Percentiles rank a stretch among this genome's conserved stretches.
phyloP scores from a whole-genome alignment of 2,888 invertebrate genomes.

The Caenorhabditis japonica region DNA sequence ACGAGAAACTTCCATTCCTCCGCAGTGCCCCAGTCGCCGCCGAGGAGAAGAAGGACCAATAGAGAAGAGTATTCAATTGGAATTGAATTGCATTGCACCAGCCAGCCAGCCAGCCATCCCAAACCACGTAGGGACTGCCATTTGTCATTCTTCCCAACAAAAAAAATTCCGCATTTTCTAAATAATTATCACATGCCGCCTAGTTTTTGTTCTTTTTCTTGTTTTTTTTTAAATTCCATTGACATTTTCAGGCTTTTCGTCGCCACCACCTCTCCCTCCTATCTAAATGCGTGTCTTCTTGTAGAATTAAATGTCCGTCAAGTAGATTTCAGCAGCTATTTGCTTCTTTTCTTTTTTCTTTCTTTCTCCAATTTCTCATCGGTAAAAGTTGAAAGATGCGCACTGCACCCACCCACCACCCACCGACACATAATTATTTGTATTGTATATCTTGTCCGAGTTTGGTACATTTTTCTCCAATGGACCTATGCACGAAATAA shows the following conservation, averaged over 20 bases:
- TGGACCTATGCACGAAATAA: too few species aligned
- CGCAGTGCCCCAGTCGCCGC: conserved; percentile 61
- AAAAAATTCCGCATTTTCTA: conserved; percentile 40
- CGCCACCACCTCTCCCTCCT: too few species aligned
- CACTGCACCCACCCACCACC: not conserved
- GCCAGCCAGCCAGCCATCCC: conserved; percentile 19
- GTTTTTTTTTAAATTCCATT: too few species aligned
- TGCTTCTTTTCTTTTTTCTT: conserved; percentile 6
- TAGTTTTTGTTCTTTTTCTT: conserved; percentile 10
- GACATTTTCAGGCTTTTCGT: conserved; percentile 49
- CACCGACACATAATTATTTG: conserved; percentile 45
- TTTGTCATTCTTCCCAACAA: conserved; percentile 34
- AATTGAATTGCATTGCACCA: too few species aligned
- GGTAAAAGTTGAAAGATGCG: not conserved
- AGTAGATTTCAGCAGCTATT: conserved; percentile 41
- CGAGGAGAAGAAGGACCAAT: conserved; percentile 69
- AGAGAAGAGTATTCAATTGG: too few species aligned
- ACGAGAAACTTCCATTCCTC: conserved; percentile 75
- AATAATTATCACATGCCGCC: conserved; percentile 6
- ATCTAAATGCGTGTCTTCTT: conserved; percentile 49
- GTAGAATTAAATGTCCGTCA: conserved; percentile 49
- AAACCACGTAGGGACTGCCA: not conserved
- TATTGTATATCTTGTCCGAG: conserved; percentile 48
- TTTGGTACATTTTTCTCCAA: conserved; percentile 32
- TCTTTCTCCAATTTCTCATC: not conserved